phyloP scores from a whole-genome alignment of 1,140 invertebrate genomes.

The Pseudomyrmex cubaensis region DNA sequence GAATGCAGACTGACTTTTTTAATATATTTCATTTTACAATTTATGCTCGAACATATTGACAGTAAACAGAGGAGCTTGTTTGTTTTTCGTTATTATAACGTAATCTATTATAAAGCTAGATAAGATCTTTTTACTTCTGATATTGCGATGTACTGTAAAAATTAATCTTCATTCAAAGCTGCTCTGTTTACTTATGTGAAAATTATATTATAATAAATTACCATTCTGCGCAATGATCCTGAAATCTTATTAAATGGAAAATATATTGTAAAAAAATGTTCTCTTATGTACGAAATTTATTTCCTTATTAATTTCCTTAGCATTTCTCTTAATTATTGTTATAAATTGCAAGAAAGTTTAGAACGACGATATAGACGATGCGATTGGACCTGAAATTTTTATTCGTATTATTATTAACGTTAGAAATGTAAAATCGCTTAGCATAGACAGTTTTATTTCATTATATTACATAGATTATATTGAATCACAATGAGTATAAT shows the following conservation, averaged over 20 bases:
- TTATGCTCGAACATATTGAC: neutral
- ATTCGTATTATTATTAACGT: slow-evolving; percentile 6
- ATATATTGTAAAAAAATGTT: slow-evolving; percentile 18
- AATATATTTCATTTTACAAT: slow-evolving; percentile 7
- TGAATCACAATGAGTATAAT: slow-evolving; percentile 80
- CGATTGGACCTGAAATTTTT: slow-evolving; percentile 1
- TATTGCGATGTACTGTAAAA: neutral
- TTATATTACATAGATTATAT: slow-evolving; percentile 82
- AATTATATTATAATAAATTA: slow-evolving; percentile 31
- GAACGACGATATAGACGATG: neutral
- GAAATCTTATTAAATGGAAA: slow-evolving; percentile 21
- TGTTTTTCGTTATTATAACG: neutral
- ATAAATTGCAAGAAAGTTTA: neutral
- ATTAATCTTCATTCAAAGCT: neutral
- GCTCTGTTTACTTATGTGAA: slow-evolving; percentile 1
- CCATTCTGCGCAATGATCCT: neutral
- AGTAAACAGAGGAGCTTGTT: slow-evolving; percentile 1
- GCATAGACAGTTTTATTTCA: slow-evolving; percentile 78
- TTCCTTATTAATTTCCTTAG: neutral
- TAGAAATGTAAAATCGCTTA: slow-evolving; percentile 42
- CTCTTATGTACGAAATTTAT: slow-evolving; percentile 6
- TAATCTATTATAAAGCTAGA: neutral
- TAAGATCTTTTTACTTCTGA: neutral
- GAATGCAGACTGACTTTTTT: neutral
- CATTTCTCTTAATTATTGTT: neutral